Evolutionary conservation across 1,140 invertebrate genomes (phyloP), one percentile per base, ranked within the genome.

Genomic region (Harlomillsia oculata): DNA sequence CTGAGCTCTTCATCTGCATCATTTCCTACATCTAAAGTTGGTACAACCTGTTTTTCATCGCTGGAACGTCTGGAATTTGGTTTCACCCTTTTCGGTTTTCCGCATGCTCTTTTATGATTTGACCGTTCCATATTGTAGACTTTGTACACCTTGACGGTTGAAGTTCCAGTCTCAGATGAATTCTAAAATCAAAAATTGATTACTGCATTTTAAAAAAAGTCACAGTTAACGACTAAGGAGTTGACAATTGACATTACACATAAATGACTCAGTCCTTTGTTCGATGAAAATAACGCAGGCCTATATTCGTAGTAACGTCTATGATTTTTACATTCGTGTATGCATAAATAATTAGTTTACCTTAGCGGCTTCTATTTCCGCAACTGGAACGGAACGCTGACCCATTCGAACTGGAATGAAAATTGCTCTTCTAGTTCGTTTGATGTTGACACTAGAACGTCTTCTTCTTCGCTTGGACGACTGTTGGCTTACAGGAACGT

Each of bases 1-100:
- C 64, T 65, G 20, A 62, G 36, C 29, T 65, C 64, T 30, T 65
- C 64, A 21, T 62, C 64, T 5, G 60, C 64, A 26, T 65, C 56
- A 18, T 58, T 59, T 20, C 36, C 62, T 5, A 59, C 39, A 29
- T 65, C 59, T 3, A 54, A 32, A 18, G 30, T 28, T 18, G 32
- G 28, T 8, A 53, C 50, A 3, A 34, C 23, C 34, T 59, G 50
- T 30, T 59, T 53, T 21, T 41, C 51, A 21, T 50, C 26, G 13
- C 45, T 26, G 14, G 37, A 46, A 9, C 60, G 40, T 34, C 60
- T 62, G 32, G 9, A 39, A 39, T 29, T 18, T 37, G 39, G 3
- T 37, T 50, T 50, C 21, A 9, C 39, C 16, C 49, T 36, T 45
- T 52, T 58, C 8, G 56, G 30, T 11, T 32, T 28, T 1, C 29